Conservation (phyloP, 2,888 invertebrate genomes). For the Prionchulus punctatus region DNA sequence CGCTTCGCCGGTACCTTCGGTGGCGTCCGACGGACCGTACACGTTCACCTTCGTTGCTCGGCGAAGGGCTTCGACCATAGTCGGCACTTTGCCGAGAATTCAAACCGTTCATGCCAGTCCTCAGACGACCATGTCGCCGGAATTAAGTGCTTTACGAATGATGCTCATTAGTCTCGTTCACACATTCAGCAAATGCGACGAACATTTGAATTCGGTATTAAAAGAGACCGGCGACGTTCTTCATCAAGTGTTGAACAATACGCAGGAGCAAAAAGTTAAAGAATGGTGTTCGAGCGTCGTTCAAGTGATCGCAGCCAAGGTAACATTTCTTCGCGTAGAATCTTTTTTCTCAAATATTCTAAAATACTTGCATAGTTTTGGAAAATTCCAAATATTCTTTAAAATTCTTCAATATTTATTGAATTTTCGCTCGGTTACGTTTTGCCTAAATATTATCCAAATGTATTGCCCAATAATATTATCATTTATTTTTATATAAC, state of each 20-base stretch:
- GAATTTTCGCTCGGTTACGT: no score
- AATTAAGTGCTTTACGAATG: background rate
- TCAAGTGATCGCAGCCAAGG: slow-evolving; percentile 21
- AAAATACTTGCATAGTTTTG: no score
- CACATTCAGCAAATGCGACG: background rate
- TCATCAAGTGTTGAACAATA: slow-evolving; percentile 24
- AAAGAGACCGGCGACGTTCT: slow-evolving; percentile 21
- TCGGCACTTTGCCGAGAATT: background rate
- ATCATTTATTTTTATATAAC: no score
- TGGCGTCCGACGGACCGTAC: slow-evolving; percentile 15
- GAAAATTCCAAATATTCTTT: no score
- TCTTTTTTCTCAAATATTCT: no score
- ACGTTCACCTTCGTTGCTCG: slow-evolving; percentile 26
- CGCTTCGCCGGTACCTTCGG: background rate
- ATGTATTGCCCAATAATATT: no score
- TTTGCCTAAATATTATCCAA: no score
- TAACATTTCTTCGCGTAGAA: no score
- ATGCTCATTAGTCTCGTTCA: background rate
- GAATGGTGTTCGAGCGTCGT: slow-evolving; percentile 27
- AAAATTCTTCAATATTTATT: no score
- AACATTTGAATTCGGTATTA: background rate
- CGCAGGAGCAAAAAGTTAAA: slow-evolving; percentile 1
- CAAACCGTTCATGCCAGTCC: background rate
- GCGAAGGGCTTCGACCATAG: slow-evolving; percentile 30
- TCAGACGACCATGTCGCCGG: slow-evolving; percentile 1